These are phyloP conservation scores for Drosophila kanekoi DNA, from an alignment of 2,888 invertebrate genomes.

Conservation along the genomic window DNA sequence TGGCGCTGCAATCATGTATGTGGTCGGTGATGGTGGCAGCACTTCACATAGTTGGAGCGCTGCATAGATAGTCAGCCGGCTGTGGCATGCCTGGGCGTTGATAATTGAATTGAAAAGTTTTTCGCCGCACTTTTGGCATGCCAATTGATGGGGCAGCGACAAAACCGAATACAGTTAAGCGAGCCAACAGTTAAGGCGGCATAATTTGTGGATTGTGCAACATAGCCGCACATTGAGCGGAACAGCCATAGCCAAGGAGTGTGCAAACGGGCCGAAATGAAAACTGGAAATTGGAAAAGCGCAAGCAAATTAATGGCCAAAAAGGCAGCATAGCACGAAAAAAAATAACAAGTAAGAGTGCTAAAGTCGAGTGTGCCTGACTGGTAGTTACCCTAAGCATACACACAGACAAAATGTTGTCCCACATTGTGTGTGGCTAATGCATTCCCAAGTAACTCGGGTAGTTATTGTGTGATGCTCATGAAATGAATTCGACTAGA, in stretches of 20 bases:
- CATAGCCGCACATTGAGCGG: conserved; percentile 24
- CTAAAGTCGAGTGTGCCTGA: too few species aligned
- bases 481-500: too few species aligned
- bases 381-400: too few species aligned
- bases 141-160: conserved; percentile 51
- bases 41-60: conserved; percentile 10
- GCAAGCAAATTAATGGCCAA: conserved; percentile 52
- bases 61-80: conserved; percentile 9
- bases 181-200: conserved; percentile 51
- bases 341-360: conserved; percentile 2
- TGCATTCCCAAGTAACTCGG: too few species aligned
- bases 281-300: conserved; percentile 49
- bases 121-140: conserved; percentile 63
- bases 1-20: background rate
- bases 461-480: too few species aligned
- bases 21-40: background rate
- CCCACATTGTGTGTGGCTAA: too few species aligned
- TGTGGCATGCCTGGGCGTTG: conserved; percentile 64
- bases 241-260: background rate
- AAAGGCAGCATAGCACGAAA: conserved; percentile 16
- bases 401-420: too few species aligned
- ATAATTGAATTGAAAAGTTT: conserved; percentile 77
- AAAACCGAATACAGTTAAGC: conserved; percentile 19
- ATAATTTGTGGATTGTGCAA: conserved; percentile 63
- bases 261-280: conserved; percentile 37